These are phyloP conservation scores for Drosophila parvula DNA, from an alignment of 1,140 invertebrate genomes.

Conservation along the genomic window DNA sequence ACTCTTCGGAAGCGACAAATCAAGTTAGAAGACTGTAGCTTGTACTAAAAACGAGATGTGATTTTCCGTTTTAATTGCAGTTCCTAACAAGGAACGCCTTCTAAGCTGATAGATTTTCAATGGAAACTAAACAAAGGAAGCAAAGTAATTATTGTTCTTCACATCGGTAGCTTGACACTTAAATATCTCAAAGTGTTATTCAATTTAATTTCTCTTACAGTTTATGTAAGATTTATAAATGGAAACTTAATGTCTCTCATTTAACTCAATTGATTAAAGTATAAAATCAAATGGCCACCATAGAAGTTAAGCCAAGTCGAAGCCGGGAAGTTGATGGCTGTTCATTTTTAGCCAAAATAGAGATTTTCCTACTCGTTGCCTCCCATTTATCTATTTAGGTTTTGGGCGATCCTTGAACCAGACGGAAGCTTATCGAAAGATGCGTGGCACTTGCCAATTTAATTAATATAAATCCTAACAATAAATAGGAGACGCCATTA, in stretches of 20 bases:
- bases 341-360: neutral
- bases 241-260: no score
- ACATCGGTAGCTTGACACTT: neutral
- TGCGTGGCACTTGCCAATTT: conserved; percentile 10
- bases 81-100: neutral
- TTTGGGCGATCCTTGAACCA: neutral
- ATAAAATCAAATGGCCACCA: no score
- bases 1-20: no score
- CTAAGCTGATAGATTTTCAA: neutral
- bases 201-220: neutral
- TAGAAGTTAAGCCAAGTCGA: neutral
- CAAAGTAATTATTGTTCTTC: neutral
- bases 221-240: no score
- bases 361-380: neutral
- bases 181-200: neutral
- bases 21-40: neutral
- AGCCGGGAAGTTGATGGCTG: neutral
- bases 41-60: neutral
- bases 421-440: neutral
- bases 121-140: neutral
- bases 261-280: neutral
- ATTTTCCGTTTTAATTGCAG: neutral
- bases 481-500: conserved; percentile 20
- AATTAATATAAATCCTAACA: conserved; percentile 9
- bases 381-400: neutral